These are phyloP conservation scores for Gobionotothen gibberifrons DNA, from an alignment of 2,797 vertebrate genomes.

Conservation along the genomic window DNA sequence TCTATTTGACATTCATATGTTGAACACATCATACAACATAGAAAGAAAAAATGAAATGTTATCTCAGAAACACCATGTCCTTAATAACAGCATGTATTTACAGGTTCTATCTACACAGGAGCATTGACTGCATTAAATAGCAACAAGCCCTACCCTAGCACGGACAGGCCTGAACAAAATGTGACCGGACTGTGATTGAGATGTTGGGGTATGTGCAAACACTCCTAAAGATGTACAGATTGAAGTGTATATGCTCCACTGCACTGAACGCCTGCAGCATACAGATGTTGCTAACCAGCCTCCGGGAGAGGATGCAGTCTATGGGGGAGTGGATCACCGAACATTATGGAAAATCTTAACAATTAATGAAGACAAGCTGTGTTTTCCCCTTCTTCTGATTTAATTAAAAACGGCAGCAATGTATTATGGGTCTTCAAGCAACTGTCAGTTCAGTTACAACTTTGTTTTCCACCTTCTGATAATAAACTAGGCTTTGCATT, in stretches of 20 bases:
- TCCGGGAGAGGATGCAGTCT: conserved; percentile 43
- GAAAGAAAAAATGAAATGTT: background rate
- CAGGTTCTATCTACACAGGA: conserved; percentile 14
- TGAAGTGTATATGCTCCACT: conserved; percentile 50
- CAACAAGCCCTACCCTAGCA: conserved; percentile 48
- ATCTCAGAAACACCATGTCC: background rate
- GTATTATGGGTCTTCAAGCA: conserved; percentile 36
- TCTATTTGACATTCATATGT: conserved; percentile 45
- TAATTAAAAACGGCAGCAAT: conserved; percentile 19
- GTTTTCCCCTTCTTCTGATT: conserved; percentile 29
- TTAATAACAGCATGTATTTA: conserved; percentile 24
- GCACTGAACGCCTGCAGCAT: conserved; percentile 42
- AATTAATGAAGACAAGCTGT: conserved; percentile 41
- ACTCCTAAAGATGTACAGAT: conserved; percentile 57
- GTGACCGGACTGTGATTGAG: conserved; percentile 58
- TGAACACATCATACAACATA: background rate
- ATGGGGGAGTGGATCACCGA: conserved; percentile 32
- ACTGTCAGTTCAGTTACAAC: conserved; percentile 24
- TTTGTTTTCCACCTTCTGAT: conserved; percentile 24
- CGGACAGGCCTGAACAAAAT: conserved; percentile 33
- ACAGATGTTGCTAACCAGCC: conserved; percentile 60
- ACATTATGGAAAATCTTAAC: conserved; percentile 31
- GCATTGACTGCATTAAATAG: conserved; percentile 31
- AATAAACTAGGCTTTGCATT: background rate
- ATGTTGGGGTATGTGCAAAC: conserved; percentile 53